phyloP scores from a whole-genome alignment of 2,888 invertebrate genomes.

The Lumbricus terrestris region DNA sequence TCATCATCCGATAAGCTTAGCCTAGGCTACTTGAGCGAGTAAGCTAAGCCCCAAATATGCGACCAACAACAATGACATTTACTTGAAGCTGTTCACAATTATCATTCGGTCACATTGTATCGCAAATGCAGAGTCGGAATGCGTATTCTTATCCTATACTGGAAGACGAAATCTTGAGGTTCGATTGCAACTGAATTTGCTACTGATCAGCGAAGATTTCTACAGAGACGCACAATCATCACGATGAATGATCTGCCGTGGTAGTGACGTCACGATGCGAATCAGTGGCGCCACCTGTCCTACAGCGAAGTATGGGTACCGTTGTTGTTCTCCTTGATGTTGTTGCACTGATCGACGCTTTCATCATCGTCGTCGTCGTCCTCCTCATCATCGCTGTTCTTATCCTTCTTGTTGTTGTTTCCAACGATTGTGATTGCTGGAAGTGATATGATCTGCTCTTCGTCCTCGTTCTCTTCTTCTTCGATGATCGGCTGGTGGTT shows the following conservation, averaged over 20 bases:
- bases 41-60: not conserved
- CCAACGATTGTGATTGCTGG: not conserved
- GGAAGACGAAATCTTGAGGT: not conserved
- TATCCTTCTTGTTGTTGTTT: not conserved
- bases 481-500: not conserved
- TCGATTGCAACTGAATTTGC: not conserved
- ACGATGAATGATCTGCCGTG: not conserved
- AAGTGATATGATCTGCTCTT: constrained; percentile 8
- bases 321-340: not conserved
- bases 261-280: not conserved
- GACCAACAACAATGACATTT: not conserved
- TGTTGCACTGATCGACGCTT: not conserved
- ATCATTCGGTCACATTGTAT: not conserved
- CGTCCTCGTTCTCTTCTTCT: constrained; percentile 7
- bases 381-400: constrained; percentile 12
- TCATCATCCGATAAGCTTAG: not conserved
- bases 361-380: constrained; percentile 12
- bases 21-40: too few species aligned
- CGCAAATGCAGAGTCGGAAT: not conserved
- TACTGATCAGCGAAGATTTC: not conserved
- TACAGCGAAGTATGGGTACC: not conserved
- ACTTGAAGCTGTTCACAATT: not conserved
- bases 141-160: not conserved
- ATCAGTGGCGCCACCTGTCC: not conserved
- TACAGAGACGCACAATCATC: not conserved